Base-by-base conservation (phyloP, 2,888 invertebrate genomes). In the Archips xylosteana region DNA sequence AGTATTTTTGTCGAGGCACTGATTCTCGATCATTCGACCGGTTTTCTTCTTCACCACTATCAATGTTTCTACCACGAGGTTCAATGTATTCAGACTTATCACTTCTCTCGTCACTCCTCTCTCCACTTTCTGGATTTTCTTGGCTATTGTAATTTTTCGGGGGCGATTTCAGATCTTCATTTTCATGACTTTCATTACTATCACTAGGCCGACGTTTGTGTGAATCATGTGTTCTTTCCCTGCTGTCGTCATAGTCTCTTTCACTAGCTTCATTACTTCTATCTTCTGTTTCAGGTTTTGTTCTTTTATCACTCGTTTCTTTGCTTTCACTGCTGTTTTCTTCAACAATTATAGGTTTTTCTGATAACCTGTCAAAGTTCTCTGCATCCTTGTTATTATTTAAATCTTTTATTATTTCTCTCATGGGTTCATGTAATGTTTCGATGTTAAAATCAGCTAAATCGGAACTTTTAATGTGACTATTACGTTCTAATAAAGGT, bases 361-460 rank as follows among this genome's bases (percentile, higher is more conserved):
- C 57, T 15, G 49, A 45, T 15, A 54, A 34, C 61, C 13, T 61
- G 45, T 15, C 34, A 32, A 34, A 34, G 49, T 51, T 65, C 51
- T 65, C 65, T 51, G 23, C n/a, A 36, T 36, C 32, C 36, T 36
- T 34, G 34, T 71, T 73, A 34, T 59, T 49, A 4, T 63, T 59
- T 63, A 60, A 71, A 34, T 70, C 75, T 64, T 66, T 78, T 63
- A n/a, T 78, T 73, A 39, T 74, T 74, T 51, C 61, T 23, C 59
- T 76, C 76, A 71, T 8, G 34, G 68, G 60, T 57, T 81, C 82
- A 78, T 93, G 93, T 51, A 86, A 76, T 1, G 92, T 90, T 82
- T 91, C 86, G 69, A 92, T 89, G 67, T 88, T 87, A 75, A 90
- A 92, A 80, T 92, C 88, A 54, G 92, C 92, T 81, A 93, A 81